Conservation (phyloP, 64 coral and sea anemone genomes). For the Trachythela sp. region DNA sequence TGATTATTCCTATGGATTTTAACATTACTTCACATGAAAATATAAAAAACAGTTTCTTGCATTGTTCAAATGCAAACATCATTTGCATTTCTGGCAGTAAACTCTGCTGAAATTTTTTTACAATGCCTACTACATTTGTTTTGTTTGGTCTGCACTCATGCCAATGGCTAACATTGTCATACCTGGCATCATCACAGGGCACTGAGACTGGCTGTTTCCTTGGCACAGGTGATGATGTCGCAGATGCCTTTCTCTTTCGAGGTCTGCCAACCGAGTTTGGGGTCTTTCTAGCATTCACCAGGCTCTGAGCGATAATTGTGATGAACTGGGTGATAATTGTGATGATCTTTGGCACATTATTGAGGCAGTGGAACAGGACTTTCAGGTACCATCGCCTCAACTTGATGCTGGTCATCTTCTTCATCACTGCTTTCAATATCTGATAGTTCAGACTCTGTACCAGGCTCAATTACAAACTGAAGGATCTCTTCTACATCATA, state of each 20-base stretch:
- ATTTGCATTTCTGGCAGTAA: no score
- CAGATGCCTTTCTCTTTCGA: no score
- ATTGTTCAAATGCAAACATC: no score
- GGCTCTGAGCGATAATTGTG: background rate
- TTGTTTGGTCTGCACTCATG: background rate
- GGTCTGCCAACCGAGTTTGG: background rate
- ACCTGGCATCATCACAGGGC: background rate
- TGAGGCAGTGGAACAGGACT: background rate
- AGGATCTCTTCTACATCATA: no score
- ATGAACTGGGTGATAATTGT: background rate
- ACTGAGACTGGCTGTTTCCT: background rate
- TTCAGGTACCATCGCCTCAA: no score
- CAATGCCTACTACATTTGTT: background rate
- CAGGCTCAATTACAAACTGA: no score
- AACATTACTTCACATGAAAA: no score
- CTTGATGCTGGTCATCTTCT: background rate
- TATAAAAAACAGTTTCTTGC: no score
- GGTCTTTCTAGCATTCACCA: background rate
- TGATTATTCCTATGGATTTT: no score
- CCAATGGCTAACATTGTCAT: background rate
- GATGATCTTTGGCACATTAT: background rate
- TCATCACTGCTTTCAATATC: no score
- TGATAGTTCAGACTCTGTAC: no score
- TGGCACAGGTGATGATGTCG: background rate
- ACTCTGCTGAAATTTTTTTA: no score